Conservation (phyloP, 2,113 vertebrate genomes). For the Lanius ludovicianus region DNA sequence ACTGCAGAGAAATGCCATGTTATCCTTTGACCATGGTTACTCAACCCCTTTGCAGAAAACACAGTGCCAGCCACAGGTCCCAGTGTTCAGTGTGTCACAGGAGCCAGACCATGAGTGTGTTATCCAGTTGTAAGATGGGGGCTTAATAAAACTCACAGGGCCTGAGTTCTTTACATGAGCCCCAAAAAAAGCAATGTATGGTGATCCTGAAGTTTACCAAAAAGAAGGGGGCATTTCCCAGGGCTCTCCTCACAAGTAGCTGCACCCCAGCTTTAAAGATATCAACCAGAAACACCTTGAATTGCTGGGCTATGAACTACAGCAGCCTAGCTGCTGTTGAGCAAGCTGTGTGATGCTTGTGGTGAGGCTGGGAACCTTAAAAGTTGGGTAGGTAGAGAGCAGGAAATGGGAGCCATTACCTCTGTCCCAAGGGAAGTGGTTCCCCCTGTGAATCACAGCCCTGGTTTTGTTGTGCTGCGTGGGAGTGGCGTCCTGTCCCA, state of each 20-base stretch:
- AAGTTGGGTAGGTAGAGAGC: conserved; percentile 18
- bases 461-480: background rate
- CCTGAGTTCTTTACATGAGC: background rate
- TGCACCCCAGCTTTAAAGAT: background rate
- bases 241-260: background rate
- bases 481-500: conserved; percentile 17
- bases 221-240: background rate
- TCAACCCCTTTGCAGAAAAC: background rate
- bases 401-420: conserved; percentile 64
- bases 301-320: background rate
- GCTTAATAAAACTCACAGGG: background rate
- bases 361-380: conserved; percentile 47
- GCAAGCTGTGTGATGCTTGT: conserved; percentile 28
- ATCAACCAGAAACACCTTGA: background rate
- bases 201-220: background rate
- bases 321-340: background rate
- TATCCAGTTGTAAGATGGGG: background rate
- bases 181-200: background rate
- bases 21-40: background rate
- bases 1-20: background rate
- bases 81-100: background rate
- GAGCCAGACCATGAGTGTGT: background rate
- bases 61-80: background rate
- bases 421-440: conserved; percentile 59
- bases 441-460: conserved; percentile 48